Base-by-base conservation (phyloP, 35 echinoderm and acorn worm genomes). In the Patiria miniata region DNA sequence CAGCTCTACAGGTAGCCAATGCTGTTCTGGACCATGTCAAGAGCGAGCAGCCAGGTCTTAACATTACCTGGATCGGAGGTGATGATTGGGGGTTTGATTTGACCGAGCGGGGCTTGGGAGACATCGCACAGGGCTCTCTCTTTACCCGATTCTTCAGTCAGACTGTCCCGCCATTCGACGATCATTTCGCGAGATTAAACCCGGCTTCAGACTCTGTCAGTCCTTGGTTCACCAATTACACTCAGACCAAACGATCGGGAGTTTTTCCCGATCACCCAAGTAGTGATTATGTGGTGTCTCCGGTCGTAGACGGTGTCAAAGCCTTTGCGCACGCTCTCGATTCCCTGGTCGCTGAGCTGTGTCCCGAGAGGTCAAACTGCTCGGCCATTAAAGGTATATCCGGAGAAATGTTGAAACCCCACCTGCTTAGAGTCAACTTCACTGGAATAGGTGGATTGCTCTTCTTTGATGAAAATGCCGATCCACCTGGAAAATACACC, bases 41-140 rank as follows among this genome's bases (percentile, higher is more conserved):
- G n/a, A 47, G 52, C 52, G 39, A 19, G 21, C 10, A 57, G 44
- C 26, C 52, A 18, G 73, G 19, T 7, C 29, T 52, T 16, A 17
- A 87, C 1, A 55, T 78, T 54, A 79, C 77, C 0, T 87, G 68
- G 39, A 87, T 87, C 42, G 86, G 69, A 2, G 77, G 86, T 36
- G 86, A 87, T 79, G 69, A 29, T n/a, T 87, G 86, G 86, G 86
- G 86, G 79, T 78, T 53, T 21, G 77, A 87, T 37, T 36, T 87
- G 30, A 51, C 40, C 19, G 51, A 78, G 22, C 51, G 18, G 6
- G 77, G 51, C 0, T 51, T 52, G 29, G 29, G 29, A 2, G 39
- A 78, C 26, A 50, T 78, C 17, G 68, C 86, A 9, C 38, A 34
- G 22, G 86, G 86, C 8, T 69, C 68, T 50, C 17, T 87, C 18